Conservation (phyloP, 2,888 invertebrate species). For the Coenonympha glycerion region DNA sequence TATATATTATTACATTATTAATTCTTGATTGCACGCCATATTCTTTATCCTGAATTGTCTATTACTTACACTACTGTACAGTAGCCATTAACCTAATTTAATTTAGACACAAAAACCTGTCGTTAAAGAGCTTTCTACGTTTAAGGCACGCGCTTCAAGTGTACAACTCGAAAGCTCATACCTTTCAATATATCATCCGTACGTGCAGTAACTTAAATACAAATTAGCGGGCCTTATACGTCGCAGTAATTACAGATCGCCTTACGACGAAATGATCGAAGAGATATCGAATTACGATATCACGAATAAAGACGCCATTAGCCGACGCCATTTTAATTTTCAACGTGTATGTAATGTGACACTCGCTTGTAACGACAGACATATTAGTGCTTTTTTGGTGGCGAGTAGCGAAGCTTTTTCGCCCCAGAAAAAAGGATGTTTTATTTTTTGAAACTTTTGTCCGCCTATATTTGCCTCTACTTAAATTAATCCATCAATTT, state of each 20-base stretch:
- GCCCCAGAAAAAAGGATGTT: too few relatives aligned
- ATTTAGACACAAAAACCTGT: not conserved
- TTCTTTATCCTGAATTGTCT: too few relatives aligned
- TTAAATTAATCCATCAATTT: too few relatives aligned
- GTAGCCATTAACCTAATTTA: not conserved
- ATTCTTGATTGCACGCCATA: too few relatives aligned
- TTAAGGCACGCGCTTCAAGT: not conserved
- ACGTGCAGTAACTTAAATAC: slow-evolving; percentile 16
- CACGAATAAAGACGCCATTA: slow-evolving; percentile 17
- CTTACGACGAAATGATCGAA: slow-evolving; percentile 14
- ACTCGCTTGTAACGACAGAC: not conserved
- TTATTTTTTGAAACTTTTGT: too few relatives aligned
- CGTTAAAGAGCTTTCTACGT: not conserved
- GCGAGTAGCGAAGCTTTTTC: not conserved
- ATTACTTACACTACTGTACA: not conserved
- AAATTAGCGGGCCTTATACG: slow-evolving; percentile 16
- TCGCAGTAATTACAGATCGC: slow-evolving; percentile 16
- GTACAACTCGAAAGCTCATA: slow-evolving; percentile 2
- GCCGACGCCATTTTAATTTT: slow-evolving; percentile 18
- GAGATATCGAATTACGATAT: slow-evolving; percentile 17
- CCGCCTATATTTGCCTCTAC: too few relatives aligned
- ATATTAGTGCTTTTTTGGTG: slow-evolving; percentile 1
- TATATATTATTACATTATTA: too few relatives aligned
- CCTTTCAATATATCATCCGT: slow-evolving; percentile 1
- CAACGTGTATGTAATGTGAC: slow-evolving; percentile 8